phyloP scores from a whole-genome alignment of 2,888 invertebrate genomes.

The Ditylenchus weischeri region DNA sequence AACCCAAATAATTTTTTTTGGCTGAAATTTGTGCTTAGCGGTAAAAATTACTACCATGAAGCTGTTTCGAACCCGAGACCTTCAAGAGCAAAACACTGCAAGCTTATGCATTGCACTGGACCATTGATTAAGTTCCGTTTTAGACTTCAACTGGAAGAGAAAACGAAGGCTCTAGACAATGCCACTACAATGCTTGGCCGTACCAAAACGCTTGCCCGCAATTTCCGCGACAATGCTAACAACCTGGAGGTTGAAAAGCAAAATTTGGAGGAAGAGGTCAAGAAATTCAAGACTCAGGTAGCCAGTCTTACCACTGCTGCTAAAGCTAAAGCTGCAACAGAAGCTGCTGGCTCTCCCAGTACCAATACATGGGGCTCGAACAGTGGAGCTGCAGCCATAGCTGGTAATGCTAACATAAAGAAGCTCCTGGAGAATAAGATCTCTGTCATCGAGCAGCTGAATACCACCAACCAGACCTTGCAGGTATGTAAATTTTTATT shows the following conservation, averaged over 20 bases:
- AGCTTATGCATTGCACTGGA: too few relatives aligned
- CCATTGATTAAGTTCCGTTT: background rate
- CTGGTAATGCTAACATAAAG: slow-evolving; percentile 4
- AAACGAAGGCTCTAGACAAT: background rate
- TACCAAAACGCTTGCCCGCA: slow-evolving; percentile 17
- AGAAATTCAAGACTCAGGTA: background rate
- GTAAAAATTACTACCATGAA: too few relatives aligned
- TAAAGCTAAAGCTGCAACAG: background rate
- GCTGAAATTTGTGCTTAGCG: too few relatives aligned
- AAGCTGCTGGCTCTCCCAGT: background rate
- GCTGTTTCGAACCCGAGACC: too few relatives aligned
- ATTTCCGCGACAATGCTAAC: slow-evolving; percentile 20
- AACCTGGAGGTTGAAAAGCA: slow-evolving; percentile 4
- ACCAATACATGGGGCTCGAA: background rate
- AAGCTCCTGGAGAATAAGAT: slow-evolving; percentile 1
- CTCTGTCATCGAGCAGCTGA: background rate
- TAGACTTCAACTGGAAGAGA: slow-evolving; percentile 8
- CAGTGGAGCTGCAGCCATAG: slow-evolving; percentile 8
- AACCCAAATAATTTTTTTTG: too few relatives aligned
- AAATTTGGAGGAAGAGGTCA: slow-evolving; percentile 13
- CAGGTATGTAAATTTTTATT: background rate
- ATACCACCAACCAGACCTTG: too few relatives aligned
- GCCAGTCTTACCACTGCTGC: background rate
- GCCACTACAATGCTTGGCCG: background rate
- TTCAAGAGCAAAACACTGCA: background rate